Conservation (phyloP, 35 echinoderm and acorn worm species). For the Heliocidaris tuberculata region DNA sequence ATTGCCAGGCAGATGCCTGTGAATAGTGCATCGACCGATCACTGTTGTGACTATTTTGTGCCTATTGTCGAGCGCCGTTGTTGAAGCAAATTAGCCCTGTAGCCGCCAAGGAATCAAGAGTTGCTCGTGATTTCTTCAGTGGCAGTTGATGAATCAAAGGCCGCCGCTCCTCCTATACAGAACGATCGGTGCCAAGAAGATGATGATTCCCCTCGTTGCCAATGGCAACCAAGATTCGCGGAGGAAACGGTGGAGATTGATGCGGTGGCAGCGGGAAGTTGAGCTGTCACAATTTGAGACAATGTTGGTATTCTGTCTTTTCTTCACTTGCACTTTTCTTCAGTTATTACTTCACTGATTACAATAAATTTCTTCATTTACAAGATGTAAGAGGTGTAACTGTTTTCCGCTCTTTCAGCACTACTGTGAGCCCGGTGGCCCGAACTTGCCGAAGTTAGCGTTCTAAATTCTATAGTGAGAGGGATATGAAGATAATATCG, state of each 20-base stretch:
- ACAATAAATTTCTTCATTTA: background rate
- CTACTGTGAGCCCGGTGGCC: background rate
- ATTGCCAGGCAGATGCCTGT: background rate
- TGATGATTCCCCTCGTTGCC: slow-evolving; percentile 33
- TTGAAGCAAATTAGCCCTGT: slow-evolving; percentile 14
- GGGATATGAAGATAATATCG: background rate
- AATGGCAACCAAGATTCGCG: slow-evolving; percentile 16
- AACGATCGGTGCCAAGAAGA: background rate
- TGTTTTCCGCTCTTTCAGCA: background rate
- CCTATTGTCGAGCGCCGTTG: background rate
- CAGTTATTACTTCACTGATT: background rate
- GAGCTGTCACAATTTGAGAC: background rate
- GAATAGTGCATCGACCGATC: background rate
- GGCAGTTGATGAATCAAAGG: slow-evolving; percentile 7
- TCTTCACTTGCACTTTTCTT: background rate
- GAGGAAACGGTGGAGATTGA: background rate
- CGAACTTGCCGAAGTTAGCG: background rate
- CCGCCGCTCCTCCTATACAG: background rate
- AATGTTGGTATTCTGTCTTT: background rate
- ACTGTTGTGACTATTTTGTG: background rate
- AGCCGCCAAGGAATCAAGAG: slow-evolving; percentile 37
- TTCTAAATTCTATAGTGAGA: background rate
- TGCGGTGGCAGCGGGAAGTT: background rate
- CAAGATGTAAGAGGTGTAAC: background rate
- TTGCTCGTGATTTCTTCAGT: slow-evolving; percentile 22